Conservation (phyloP, 2,113 vertebrate genomes). For the Phalacrocorax aristotelis region DNA sequence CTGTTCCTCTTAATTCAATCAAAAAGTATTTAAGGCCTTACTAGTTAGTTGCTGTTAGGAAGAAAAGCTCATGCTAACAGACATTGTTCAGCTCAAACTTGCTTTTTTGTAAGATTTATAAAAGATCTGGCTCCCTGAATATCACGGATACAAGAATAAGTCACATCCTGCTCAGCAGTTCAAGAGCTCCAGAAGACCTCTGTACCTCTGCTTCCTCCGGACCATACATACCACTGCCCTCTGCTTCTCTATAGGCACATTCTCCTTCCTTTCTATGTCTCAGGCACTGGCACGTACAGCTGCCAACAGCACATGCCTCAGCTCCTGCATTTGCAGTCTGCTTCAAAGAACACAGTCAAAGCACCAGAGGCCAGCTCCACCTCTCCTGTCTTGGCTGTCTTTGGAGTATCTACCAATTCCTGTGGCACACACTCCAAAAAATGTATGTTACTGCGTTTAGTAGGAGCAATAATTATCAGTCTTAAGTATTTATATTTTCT, state of each 20-base stretch:
- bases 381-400: not conserved
- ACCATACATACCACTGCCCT: not conserved
- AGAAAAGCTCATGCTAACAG: not conserved
- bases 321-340: not conserved
- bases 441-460: not conserved
- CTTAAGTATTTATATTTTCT: not conserved
- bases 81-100: not conserved
- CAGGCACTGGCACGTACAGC: fast-evolving
- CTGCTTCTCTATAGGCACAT: too few species aligned
- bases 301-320: not conserved
- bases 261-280: not conserved
- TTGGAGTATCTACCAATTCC: not conserved
- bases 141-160: not conserved
- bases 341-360: not conserved
- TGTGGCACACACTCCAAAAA: not conserved
- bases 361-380: not conserved
- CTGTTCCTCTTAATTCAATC: not conserved
- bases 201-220: not conserved
- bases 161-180: not conserved
- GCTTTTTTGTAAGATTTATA: not conserved
- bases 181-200: not conserved
- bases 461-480: not conserved
- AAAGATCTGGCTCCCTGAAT: not conserved
- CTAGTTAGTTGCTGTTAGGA: not conserved
- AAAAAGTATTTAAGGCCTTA: not conserved